Evolutionary conservation across 2,888 invertebrate species (phyloP), one percentile per base, ranked within the genome.

Genomic region (Lathronympha strigana): DNA sequence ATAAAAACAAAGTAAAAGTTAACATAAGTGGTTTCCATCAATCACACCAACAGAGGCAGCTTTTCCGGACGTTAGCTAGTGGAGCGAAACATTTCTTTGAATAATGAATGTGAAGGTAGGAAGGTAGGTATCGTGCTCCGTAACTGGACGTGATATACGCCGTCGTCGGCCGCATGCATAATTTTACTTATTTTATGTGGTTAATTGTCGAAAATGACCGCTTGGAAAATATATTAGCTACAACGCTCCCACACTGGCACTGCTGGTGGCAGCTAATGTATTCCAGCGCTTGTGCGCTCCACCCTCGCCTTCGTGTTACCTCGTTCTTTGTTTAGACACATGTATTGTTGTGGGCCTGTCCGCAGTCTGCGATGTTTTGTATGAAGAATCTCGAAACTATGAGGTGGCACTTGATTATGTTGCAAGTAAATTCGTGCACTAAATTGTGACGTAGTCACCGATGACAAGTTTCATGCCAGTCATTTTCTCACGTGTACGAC

Each of bases 121-220:
- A 60, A 60, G 86, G 86, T 86, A 86, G 84, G 87, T 90, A 90
- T 88, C 88, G 90, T 88, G 84, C 85, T 86, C 87, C 86, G 88
- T 91, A 91, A 92, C 90, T 92, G 90, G 92, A 91, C 91, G 91
- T 92, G 91, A 92, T 92, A 92, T 92, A 92, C 90, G 87, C 87
- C 91, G 89, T 92, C 90, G 89, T 86, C 88, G 90, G 80, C 90
- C 86, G 92, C 90, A 91, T 91, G 92, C 92, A 92, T 92, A 92
- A 92, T 92, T 92, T 90, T 87, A 91, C 92, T 91, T 91, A 92
- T 90, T 91, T 91, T 90, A 92, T 91, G 91, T 90, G 89, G 91
- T 91, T 92, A 91, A 92, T 91, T 92, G 92, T 91, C 92, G 92
- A 92, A 91, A 92, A 92, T 91, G 91, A 92, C 92, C 90, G 87